Conservation (phyloP, 2,888 invertebrate genomes). For the Lasioglossum calceatum region DNA sequence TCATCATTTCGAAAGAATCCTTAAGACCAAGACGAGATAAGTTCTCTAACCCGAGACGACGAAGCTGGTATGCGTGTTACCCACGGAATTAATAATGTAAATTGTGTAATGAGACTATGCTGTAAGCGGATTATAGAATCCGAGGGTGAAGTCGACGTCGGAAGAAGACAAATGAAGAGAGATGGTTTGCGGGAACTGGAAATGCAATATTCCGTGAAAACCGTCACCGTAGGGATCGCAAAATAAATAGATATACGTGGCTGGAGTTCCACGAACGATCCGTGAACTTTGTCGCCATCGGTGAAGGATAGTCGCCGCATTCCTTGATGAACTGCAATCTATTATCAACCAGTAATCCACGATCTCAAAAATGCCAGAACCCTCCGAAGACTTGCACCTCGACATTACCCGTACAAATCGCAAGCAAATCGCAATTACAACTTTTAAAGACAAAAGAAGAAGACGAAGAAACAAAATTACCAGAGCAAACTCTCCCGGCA, state of each 20-base stretch:
- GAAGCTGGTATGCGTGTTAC: conserved; percentile 52
- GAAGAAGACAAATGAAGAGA: conserved; percentile 77
- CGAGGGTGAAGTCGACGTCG: conserved; percentile 67
- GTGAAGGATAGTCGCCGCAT: not conserved
- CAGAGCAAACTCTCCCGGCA: not conserved
- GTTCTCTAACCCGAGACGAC: not conserved
- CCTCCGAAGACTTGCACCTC: not conserved
- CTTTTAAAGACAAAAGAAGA: not conserved
- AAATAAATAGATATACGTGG: conserved; percentile 75
- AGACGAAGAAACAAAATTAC: not conserved
- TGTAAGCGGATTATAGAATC: conserved; percentile 72
- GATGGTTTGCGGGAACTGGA: conserved; percentile 74
- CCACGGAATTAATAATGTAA: conserved; percentile 65
- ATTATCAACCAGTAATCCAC: not conserved
- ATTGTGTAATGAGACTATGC: conserved; percentile 67
- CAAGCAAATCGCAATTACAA: not conserved
- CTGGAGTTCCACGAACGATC: conserved; percentile 61
- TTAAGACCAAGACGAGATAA: not conserved
- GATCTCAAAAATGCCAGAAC: not conserved
- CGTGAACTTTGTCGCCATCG: conserved; percentile 51
- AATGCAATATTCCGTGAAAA: conserved; percentile 74
- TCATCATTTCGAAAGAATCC: not conserved
- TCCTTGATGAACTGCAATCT: not conserved
- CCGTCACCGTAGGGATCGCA: conserved; percentile 62
- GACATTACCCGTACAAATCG: not conserved